phyloP scores from a whole-genome alignment of 2,113 vertebrate species.

The Micromys minutus region DNA sequence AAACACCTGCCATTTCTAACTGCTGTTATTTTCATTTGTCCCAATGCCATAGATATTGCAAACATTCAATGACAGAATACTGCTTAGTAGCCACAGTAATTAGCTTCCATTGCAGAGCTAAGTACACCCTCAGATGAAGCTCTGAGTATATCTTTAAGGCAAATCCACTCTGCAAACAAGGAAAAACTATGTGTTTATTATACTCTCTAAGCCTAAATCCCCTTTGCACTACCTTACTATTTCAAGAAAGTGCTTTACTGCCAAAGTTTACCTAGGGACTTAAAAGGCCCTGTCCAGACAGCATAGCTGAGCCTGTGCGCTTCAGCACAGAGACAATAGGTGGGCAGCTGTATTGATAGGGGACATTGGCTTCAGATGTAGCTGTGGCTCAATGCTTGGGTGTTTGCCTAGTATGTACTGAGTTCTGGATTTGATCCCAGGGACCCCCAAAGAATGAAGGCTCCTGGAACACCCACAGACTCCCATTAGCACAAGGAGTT shows the following conservation, averaged over 20 bases:
- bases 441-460: not conserved
- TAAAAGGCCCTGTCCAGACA: not conserved
- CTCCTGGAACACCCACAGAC: not conserved
- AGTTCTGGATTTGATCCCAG: not conserved
- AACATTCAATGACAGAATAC: conserved; percentile 30
- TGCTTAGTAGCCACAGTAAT: not conserved
- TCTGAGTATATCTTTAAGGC: conserved; percentile 29
- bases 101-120: not conserved
- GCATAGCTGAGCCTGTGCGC: not conserved
- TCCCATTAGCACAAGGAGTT: not conserved
- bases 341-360: not conserved
- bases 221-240: conserved; percentile 35
- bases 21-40: conserved; percentile 26
- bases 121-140: not conserved
- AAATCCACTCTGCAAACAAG: conserved; percentile 60
- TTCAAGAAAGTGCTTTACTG: conserved; percentile 34
- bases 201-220: not conserved
- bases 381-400: not conserved
- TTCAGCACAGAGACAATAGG: conserved; percentile 51
- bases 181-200: conserved; percentile 25
- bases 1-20: not conserved
- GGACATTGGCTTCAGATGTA: not conserved
- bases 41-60: conserved; percentile 31
- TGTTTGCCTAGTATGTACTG: not conserved
- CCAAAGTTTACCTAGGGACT: conserved; percentile 10